phyloP scores from a whole-genome alignment of 2,113 vertebrate genomes.

The Ploceus nigricollis region DNA sequence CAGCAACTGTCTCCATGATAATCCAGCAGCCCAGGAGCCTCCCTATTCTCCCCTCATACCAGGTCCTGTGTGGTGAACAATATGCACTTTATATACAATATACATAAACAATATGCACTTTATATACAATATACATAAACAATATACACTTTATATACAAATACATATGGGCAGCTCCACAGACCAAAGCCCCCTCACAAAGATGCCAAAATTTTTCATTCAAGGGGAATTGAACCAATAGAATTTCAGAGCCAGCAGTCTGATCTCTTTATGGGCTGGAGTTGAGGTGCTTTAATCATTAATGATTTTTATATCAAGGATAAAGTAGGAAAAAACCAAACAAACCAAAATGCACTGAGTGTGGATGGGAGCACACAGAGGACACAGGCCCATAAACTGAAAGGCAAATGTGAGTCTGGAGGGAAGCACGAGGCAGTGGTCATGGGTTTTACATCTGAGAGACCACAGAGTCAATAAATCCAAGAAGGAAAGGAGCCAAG shows the following conservation, averaged over 20 bases:
- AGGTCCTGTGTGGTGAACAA: not conserved
- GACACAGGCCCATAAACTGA: not conserved
- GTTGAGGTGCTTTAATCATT: not conserved
- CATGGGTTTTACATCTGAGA: not conserved
- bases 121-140: not conserved
- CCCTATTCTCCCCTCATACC: not conserved
- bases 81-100: too few species aligned
- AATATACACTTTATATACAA: not conserved
- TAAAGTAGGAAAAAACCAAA: not conserved
- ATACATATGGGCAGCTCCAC: not conserved
- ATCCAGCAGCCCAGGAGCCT: not conserved
- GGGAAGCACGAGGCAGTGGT: not conserved
- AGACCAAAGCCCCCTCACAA: not conserved
- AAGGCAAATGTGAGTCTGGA: not conserved
- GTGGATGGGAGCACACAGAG: not conserved
- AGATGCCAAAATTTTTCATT: not conserved
- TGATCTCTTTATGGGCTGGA: not conserved
- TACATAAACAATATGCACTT: rapidly evolving
- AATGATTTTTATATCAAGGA: not conserved
- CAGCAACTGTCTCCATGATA: not conserved
- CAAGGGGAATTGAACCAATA: not conserved
- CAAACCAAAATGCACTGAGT: not conserved
- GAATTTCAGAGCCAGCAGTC: not conserved
- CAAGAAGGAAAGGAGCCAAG: not conserved
- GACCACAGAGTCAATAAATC: not conserved